Conservation (phyloP, 2,797 vertebrate genomes). For the Cynopterus sphinx region DNA sequence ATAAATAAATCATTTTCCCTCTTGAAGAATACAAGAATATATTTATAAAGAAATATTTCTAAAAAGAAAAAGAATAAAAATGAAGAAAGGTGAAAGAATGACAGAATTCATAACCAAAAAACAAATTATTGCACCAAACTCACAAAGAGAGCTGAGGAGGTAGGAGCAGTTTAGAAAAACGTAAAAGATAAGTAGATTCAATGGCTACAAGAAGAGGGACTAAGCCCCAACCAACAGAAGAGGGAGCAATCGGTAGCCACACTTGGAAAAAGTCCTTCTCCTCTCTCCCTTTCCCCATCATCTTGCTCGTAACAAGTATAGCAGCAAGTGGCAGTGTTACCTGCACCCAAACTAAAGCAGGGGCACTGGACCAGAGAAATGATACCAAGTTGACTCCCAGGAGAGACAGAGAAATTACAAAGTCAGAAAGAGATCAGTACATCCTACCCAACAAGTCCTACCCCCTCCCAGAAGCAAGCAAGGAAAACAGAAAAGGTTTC, state of each 20-base stretch:
- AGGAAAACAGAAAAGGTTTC: background rate
- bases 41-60: constrained; percentile 19
- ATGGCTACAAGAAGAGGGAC: background rate
- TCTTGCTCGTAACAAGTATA: background rate
- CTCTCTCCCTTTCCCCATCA: background rate
- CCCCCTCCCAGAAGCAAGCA: background rate
- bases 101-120: background rate
- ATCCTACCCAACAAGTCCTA: background rate
- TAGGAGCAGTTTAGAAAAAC: background rate
- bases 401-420: background rate
- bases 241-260: background rate
- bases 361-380: background rate
- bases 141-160: background rate
- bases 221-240: background rate
- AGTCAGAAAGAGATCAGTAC: background rate
- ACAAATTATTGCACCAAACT: background rate
- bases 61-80: background rate
- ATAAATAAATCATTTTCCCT: constrained; percentile 23
- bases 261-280: background rate
- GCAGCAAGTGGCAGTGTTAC: background rate
- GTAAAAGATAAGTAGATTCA: background rate
- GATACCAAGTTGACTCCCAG: background rate
- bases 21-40: constrained; percentile 17
- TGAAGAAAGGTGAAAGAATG: background rate
- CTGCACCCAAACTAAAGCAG: background rate